Base-by-base conservation (phyloP, 2,797 vertebrate genomes). In the Lacerta bilineata region DNA sequence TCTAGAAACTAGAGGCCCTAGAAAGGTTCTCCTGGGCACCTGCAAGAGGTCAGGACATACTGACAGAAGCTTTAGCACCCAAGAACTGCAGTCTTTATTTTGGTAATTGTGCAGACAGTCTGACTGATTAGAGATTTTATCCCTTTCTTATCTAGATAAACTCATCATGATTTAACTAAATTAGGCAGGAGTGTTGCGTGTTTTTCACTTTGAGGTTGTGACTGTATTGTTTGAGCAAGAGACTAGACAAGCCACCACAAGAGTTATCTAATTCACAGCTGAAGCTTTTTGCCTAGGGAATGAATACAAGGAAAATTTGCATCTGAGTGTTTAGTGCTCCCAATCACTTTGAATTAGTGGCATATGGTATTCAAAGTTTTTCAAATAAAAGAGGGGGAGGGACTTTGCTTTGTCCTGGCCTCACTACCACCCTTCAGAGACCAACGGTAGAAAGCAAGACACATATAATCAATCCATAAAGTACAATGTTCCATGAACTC, bases 291-390 rank as follows among this genome's bases (percentile, higher is more conserved):
- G 36, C 55, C 36, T 17, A 17, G 11, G 8, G 0, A 1, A 77
- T 75, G 25, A 84, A 1, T 74, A 29, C 0, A 46, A 77, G 71
- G 18, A 76, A 68, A 91, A 87, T 84, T 66, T 91, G 89, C 13
- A 33, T 87, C 5, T 0, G 46, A 20, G 43, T 18, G 87, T 85
- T 88, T 86, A 81, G 81, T 55, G 59, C 29, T 94, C 82, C 87
- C 43, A 75, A 90, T 82, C 87, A 75, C 29, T 5, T 59, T 3
- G 2, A 91, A 66, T 82, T 71, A 55, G 68, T 43, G 88, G 77
- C 27, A 9, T 61, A 13, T 75, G 85, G 86, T 46, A 85, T 86
- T 92, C 88, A 90, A 92, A 87, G 71, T 83, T 23, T 69, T 9
- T 5, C 0, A 29, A 83, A 50, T 10, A 50, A 36, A 20, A 90